Conservation (phyloP, 1,140 invertebrate species). For the Mylabris phalerata region DNA sequence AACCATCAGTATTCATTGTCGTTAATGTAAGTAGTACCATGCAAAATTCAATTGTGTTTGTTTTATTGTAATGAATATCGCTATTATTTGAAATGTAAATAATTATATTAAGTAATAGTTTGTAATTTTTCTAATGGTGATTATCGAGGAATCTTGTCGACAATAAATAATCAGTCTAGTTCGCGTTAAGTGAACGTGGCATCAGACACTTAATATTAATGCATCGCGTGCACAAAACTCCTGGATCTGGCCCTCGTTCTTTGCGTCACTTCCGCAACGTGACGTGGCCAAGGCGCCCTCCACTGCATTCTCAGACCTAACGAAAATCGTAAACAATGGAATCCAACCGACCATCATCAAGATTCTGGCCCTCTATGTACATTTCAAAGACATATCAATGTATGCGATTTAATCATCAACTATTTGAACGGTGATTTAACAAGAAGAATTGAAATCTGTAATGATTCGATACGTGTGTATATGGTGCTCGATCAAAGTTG, state of each 20-base stretch:
- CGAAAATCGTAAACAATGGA: too few relatives aligned
- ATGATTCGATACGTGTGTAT: constrained; percentile 8
- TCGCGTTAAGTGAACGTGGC: constrained; percentile 17
- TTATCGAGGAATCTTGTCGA: too few relatives aligned
- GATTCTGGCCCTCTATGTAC: not conserved
- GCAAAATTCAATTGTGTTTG: constrained; percentile 18
- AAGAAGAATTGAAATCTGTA: constrained; percentile 1
- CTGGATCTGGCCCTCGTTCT: constrained; percentile 19
- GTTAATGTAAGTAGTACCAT: constrained; percentile 17
- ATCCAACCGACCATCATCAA: too few relatives aligned
- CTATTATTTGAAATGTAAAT: too few relatives aligned
- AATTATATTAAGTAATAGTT: too few relatives aligned
- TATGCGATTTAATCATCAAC: constrained; percentile 2
- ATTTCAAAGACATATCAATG: constrained; percentile 3
- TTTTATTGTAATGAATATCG: too few relatives aligned
- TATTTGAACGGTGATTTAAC: constrained; percentile 12
- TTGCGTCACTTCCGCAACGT: constrained; percentile 17
- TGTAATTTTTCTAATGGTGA: too few relatives aligned
- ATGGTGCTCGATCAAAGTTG: constrained; percentile 19
- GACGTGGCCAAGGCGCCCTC: not conserved
- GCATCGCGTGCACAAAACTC: constrained; percentile 16
- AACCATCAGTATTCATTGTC: constrained; percentile 26
- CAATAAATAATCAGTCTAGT: constrained; percentile 7
- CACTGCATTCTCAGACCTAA: too few relatives aligned
- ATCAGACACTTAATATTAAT: constrained; percentile 21